Percentiles rank a stretch among this genome's conserved stretches.
phyloP scores from a whole-genome alignment of 2,888 invertebrate genomes.

The Pandemis corylana region DNA sequence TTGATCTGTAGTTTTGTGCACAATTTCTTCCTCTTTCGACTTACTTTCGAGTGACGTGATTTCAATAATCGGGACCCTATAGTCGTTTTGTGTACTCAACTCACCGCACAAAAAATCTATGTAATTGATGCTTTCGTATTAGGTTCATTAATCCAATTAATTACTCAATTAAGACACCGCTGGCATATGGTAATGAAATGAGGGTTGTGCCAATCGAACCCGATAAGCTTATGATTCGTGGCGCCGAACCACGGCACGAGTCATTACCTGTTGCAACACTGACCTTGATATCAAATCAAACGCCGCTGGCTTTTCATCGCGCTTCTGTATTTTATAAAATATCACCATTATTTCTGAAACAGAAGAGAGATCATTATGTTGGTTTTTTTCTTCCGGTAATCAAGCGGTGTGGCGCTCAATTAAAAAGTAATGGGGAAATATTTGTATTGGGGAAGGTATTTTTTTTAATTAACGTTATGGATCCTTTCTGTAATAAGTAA shows the following conservation, averaged over 20 bases:
- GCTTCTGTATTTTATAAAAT: constrained; percentile 80
- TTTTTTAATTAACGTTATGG: background rate
- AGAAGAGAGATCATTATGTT: background rate
- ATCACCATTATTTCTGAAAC: constrained; percentile 80
- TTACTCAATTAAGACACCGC: background rate
- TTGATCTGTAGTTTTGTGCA: too few relatives aligned
- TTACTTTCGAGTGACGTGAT: too few relatives aligned
- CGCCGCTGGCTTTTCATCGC: constrained; percentile 73
- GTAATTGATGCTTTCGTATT: background rate
- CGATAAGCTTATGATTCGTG: background rate
- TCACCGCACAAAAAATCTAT: background rate
- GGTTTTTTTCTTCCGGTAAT: background rate
- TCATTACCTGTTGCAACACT: constrained; percentile 6
- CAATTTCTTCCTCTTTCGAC: too few relatives aligned
- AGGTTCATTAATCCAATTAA: background rate
- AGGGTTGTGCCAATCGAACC: background rate
- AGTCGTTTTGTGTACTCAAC: background rate
- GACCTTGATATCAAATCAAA: constrained; percentile 76
- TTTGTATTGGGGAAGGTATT: background rate
- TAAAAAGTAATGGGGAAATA: background rate
- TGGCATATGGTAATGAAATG: background rate
- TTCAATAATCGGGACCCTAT: too few relatives aligned
- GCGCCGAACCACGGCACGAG: background rate
- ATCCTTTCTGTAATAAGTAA: background rate
- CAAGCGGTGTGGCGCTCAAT: background rate